Percentiles rank a stretch among this genome's conserved stretches.
phyloP scores from a whole-genome alignment of 2,888 invertebrate species.

The Drosophila sordidapex region DNA sequence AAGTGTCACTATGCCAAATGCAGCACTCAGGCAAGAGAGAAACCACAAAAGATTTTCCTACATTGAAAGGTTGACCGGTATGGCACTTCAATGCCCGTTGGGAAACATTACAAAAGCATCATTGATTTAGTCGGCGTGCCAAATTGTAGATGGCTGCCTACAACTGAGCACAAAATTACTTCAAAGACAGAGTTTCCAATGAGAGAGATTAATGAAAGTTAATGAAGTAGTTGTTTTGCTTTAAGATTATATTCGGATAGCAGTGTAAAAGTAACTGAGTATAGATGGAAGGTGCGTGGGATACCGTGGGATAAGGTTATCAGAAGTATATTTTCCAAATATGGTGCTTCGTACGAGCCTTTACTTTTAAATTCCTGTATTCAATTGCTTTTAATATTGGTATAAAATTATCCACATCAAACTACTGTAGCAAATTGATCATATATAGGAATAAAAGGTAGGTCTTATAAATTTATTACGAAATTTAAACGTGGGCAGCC shows the following conservation, averaged over 20 bases:
- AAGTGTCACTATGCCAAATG: conserved; percentile 11
- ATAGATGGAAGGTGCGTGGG: too few relatives aligned
- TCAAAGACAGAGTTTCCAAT: neutral
- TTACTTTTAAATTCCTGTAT: neutral
- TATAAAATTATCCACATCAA: neutral
- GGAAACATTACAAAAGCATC: conserved; percentile 21
- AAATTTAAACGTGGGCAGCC: neutral
- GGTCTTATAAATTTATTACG: neutral
- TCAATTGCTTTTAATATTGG: neutral
- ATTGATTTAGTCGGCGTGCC: conserved; percentile 45
- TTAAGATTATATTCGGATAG: neutral
- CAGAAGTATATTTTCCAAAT: neutral
- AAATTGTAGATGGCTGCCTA: conserved; percentile 22
- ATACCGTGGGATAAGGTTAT: neutral
- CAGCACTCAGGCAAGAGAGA: conserved; percentile 1
- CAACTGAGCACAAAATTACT: neutral
- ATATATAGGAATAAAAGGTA: neutral
- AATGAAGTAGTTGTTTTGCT: neutral
- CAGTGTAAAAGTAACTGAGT: neutral
- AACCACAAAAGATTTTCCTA: conserved; percentile 16
- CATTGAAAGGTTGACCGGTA: conserved; percentile 5
- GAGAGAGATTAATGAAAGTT: neutral
- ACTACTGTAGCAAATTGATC: neutral
- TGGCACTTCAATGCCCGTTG: conserved; percentile 3
- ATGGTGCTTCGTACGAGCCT: neutral